phyloP scores from a whole-genome alignment of 1,140 invertebrate species.

The Ips nitidus region DNA sequence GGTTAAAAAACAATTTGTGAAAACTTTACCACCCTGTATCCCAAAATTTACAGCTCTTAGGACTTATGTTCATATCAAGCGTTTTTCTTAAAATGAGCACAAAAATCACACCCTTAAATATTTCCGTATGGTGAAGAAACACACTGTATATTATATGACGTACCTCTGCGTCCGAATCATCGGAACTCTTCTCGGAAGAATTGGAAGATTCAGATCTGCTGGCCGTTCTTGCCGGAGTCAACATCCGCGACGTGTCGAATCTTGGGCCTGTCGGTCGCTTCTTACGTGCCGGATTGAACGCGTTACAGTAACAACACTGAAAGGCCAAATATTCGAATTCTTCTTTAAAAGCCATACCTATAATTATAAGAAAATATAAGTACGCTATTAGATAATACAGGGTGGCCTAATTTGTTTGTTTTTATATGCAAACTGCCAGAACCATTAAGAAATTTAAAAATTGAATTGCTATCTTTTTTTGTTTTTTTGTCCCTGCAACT shows the following conservation, averaged over 20 bases:
- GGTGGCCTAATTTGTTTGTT: too few relatives aligned
- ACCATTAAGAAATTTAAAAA: too few relatives aligned
- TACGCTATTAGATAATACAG: background rate
- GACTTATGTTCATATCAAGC: too few relatives aligned
- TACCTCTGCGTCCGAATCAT: constrained; percentile 34
- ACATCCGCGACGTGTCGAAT: constrained; percentile 49
- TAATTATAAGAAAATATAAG: constrained; percentile 5
- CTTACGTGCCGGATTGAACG: constrained; percentile 81
- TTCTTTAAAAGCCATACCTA: constrained; percentile 92
- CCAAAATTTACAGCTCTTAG: too few relatives aligned
- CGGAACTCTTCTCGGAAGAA: constrained; percentile 45
- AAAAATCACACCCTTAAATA: too few relatives aligned
- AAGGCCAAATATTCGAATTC: constrained; percentile 95
- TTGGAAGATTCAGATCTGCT: constrained; percentile 35
- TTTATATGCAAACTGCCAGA: too few relatives aligned
- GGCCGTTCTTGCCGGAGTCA: constrained; percentile 12
- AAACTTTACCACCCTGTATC: too few relatives aligned
- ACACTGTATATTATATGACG: background rate
- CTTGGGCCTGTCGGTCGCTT: constrained; percentile 74
- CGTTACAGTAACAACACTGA: constrained; percentile 85
- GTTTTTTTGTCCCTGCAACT: background rate
- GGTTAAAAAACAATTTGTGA: too few relatives aligned
- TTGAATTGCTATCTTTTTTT: background rate
- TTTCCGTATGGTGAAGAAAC: too few relatives aligned
- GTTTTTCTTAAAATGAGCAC: too few relatives aligned